Conservation (phyloP, 2,797 vertebrate genomes). For the Champsocephalus gunnari region DNA sequence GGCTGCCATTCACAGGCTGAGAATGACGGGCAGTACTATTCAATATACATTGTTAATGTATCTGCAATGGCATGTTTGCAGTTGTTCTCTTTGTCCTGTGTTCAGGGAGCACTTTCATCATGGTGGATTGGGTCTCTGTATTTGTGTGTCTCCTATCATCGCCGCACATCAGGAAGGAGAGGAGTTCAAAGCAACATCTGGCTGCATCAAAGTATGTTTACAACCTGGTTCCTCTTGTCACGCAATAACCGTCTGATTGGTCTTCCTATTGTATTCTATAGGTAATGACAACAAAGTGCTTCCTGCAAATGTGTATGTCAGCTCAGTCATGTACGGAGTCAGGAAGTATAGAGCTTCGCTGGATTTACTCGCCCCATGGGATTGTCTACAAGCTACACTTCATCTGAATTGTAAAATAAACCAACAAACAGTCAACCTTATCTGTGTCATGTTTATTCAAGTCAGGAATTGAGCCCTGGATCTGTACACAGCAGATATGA, state of each 20-base stretch:
- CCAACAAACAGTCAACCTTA: slow-evolving; percentile 2
- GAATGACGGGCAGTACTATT: background rate
- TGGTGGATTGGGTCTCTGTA: background rate
- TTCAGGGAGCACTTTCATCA: slow-evolving; percentile 11
- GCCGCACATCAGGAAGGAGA: background rate
- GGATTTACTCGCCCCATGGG: slow-evolving; percentile 18
- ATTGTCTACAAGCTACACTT: background rate
- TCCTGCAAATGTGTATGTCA: slow-evolving; percentile 9
- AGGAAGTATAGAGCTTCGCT: background rate
- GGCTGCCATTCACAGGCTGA: slow-evolving; percentile 10
- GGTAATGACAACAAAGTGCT: slow-evolving; percentile 23
- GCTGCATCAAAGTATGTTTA: slow-evolving; percentile 28
- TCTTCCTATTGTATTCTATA: slow-evolving; percentile 30
- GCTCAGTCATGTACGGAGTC: background rate
- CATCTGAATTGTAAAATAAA: background rate
- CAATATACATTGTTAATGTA: slow-evolving; percentile 19
- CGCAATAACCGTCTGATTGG: slow-evolving; percentile 24
- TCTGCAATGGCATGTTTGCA: slow-evolving; percentile 5
- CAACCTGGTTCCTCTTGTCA: background rate
- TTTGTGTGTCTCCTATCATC: background rate
- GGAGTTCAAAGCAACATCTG: slow-evolving; percentile 21
- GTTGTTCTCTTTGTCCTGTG: background rate
- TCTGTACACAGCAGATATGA: background rate
- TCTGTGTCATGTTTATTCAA: background rate
- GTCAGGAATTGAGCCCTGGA: background rate